Conservation (phyloP, 2,888 invertebrate species). For the Conus canariensis region DNA sequence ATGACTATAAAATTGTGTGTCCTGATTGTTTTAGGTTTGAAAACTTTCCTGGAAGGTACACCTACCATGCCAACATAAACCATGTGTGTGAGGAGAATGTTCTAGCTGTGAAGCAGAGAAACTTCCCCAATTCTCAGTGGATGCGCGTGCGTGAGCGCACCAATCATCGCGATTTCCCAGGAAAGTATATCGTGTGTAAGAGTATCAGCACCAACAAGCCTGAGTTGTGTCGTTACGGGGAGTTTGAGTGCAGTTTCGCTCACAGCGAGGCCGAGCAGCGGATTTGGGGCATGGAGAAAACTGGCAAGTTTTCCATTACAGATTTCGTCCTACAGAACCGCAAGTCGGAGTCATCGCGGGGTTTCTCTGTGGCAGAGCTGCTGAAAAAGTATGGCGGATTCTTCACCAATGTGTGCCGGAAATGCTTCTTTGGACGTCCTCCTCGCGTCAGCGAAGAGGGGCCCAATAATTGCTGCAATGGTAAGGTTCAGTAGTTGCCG, state of each 20-base stretch:
- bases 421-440: conserved; percentile 67
- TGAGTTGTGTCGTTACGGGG: conserved; percentile 62
- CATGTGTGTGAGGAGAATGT: conserved; percentile 71
- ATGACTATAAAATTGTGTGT: conserved; percentile 39
- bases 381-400: conserved; percentile 67
- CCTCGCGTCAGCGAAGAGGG: conserved; percentile 55
- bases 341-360: conserved; percentile 42
- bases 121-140: conserved; percentile 52
- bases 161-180: conserved; percentile 69
- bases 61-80: conserved; percentile 13
- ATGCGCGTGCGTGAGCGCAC: conserved; percentile 67
- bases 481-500: background rate
- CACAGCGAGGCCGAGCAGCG: conserved; percentile 69
- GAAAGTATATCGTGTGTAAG: conserved; percentile 69
- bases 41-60: conserved; percentile 35
- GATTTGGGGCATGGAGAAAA: conserved; percentile 74
- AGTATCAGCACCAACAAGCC: conserved; percentile 57
- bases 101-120: conserved; percentile 57
- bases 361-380: conserved; percentile 62
- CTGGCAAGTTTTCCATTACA: conserved; percentile 68
- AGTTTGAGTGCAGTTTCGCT: conserved; percentile 69
- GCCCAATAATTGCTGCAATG: background rate
- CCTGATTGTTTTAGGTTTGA: conserved; percentile 37
- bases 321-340: conserved; percentile 72
- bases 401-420: conserved; percentile 70